Base-by-base conservation (phyloP, 30 jellyfish, hydroid and myxozoan species). In the Morbakka virulenta region DNA sequence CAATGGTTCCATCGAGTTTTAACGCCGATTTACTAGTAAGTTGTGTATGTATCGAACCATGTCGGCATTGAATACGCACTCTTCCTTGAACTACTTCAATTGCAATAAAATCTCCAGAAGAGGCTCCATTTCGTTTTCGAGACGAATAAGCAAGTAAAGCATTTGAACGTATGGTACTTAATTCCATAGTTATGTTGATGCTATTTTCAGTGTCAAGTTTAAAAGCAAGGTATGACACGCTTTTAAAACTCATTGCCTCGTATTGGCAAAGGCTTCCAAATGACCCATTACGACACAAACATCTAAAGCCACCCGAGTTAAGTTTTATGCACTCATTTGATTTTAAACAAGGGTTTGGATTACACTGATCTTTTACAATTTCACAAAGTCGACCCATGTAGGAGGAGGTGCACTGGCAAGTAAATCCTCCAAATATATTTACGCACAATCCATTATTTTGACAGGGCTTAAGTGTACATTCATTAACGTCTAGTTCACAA, bases 381-480 rank as follows among this genome's bases (percentile, higher is more conserved):
- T 89, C 97, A 67, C 96, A 87, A 24, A 27, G 33, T 36, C 28
- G 62, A 26, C 96, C 96, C 47, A 21, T 64, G 35, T 61, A 70
- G 21, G 89, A 88, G 50, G 28, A 68, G 34, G n/a, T 64, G 31
- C 96, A 87, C 21, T 17, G 64, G 69, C 96, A 87, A 22, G 74
- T 22, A 52, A 78, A 87, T 2, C 86, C 28, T 2, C 27, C 84
- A 53, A 52, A 74, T 4, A 41, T 47, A 13, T 66, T 64, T 3
- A 67, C 26, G 76, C 96, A 87, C 32, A 36, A 49, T 3, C 87
- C 93, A 0, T 83, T 85, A 33, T 69, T 50, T 13, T 64, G 72
- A 48, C 96, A 87, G 0, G 93, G 96, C 65, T 57, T 69, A 4
- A 87, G 90, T 21, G 35, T 57, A 76, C 96, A 86, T 17, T 52